These are phyloP conservation scores for Mamestra configurata DNA, from an alignment of 1,140 invertebrate species.

Conservation along the genomic window DNA sequence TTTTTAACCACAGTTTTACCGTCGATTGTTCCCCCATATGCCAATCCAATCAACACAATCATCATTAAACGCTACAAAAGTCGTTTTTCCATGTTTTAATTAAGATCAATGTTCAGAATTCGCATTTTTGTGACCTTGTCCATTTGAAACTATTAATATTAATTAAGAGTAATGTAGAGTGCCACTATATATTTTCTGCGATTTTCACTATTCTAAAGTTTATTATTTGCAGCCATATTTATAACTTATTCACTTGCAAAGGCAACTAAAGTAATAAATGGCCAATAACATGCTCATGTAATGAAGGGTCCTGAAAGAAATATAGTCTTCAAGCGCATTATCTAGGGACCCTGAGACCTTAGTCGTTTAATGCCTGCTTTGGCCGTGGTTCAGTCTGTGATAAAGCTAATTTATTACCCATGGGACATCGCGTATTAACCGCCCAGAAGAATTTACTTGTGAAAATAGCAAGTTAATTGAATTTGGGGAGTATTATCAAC, in stretches of 20 bases:
- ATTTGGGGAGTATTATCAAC: conserved; percentile 1
- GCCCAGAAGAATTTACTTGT: conserved; percentile 1
- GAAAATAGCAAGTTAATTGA: conserved; percentile 4
- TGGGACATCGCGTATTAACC: not conserved
- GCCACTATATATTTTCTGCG: too few species aligned
- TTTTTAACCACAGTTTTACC: too few species aligned
- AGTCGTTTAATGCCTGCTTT: not conserved
- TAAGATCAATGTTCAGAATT: too few species aligned
- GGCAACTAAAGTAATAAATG: not conserved
- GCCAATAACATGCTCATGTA: not conserved
- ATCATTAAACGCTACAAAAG: too few species aligned
- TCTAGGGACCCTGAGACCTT: not conserved
- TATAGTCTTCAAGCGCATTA: not conserved
- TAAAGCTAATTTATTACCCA: conserved; percentile 13
- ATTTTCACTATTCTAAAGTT: too few species aligned
- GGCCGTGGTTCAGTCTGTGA: conserved; percentile 5
- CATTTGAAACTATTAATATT: too few species aligned
- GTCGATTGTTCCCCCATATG: too few species aligned
- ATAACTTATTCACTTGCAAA: not conserved
- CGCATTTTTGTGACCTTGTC: too few species aligned
- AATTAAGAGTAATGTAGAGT: too few species aligned
- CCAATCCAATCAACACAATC: too few species aligned
- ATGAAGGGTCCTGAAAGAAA: conserved; percentile 8
- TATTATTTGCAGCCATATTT: too few species aligned
- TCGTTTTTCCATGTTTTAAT: too few species aligned